Percentiles rank a stretch among this genome's conserved stretches.
phyloP scores from a whole-genome alignment of 2,113 vertebrate genomes.

The Fulica atra region DNA sequence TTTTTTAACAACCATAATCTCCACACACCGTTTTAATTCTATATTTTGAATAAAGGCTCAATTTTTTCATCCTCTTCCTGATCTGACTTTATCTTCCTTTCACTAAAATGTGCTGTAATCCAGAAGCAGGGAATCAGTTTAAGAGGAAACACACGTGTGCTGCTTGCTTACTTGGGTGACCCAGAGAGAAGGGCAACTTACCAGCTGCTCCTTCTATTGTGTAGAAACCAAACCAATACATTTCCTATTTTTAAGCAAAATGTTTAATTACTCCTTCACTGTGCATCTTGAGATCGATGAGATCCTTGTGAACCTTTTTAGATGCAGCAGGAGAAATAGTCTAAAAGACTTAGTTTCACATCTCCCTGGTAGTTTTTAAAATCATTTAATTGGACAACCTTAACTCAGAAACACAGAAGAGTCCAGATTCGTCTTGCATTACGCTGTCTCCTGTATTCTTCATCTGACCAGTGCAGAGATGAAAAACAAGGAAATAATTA shows the following conservation, averaged over 20 bases:
- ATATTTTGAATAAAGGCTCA: background rate
- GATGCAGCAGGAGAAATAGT: background rate
- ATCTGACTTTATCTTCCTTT: background rate
- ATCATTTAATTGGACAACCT: background rate
- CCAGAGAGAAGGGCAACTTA: background rate
- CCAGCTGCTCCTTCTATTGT: background rate
- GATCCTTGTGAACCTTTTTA: background rate
- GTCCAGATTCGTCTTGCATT: background rate
- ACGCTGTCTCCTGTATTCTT: background rate
- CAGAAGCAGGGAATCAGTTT: background rate
- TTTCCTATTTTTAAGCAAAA: background rate
- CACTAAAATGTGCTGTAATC: background rate
- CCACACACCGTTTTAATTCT: background rate
- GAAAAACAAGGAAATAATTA: conserved; percentile 31
- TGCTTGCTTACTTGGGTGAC: background rate
- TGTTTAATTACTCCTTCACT: background rate
- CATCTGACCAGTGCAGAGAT: background rate
- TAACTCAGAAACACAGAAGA: background rate
- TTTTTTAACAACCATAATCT: background rate
- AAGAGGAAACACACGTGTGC: background rate
- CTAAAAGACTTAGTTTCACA: background rate
- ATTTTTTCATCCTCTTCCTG: background rate
- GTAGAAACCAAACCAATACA: background rate
- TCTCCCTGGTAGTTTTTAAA: background rate
- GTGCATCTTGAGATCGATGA: background rate